A percentile compares a stretch with the other conserved stretches of the same genome.
Conservation (phyloP, 2,888 invertebrate genomes). For the Tachina fera region DNA sequence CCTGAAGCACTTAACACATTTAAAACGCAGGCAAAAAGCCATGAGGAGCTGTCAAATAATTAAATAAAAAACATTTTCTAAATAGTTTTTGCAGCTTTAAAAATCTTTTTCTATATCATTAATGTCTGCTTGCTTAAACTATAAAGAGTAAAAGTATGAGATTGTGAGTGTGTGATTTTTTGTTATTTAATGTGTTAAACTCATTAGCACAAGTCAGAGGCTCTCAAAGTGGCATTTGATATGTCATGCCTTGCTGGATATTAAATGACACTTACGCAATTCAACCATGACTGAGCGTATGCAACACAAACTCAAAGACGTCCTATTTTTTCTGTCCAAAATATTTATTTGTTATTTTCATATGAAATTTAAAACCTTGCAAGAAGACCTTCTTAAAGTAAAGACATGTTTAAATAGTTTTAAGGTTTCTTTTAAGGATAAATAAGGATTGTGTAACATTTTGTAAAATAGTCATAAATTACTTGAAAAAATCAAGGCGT, state of each 20-base stretch:
- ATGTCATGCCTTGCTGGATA: conserved; percentile 57
- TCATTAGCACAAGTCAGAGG: conserved; percentile 70
- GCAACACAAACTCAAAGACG: conserved; percentile 7
- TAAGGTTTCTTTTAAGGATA: conserved; percentile 59
- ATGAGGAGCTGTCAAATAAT: conserved; percentile 5
- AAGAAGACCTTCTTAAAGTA: background rate
- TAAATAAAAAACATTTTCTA: background rate
- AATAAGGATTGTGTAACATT: conserved; percentile 35
- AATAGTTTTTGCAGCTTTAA: conserved; percentile 55
- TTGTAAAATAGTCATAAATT: conserved; percentile 60
- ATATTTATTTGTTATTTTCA: conserved; percentile 43
- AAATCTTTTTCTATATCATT: conserved; percentile 19
- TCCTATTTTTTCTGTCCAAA: conserved; percentile 13
- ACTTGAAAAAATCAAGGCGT: conserved; percentile 62
- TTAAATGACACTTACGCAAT: conserved; percentile 67
- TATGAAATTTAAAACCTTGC: conserved; percentile 66
- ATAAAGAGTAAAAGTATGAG: conserved; percentile 32
- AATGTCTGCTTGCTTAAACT: conserved; percentile 47
- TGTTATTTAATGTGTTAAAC: conserved; percentile 56
- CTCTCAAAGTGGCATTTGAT: conserved; percentile 70
- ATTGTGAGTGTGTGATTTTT: background rate
- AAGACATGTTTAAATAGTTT: conserved; percentile 47
- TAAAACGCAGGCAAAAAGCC: background rate
- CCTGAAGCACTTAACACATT: conserved; percentile 51
- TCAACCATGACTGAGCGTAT: conserved; percentile 28